Evolutionary conservation across 2,113 vertebrate species (phyloP).

Genomic region (Ranitomeya imitator): DNA sequence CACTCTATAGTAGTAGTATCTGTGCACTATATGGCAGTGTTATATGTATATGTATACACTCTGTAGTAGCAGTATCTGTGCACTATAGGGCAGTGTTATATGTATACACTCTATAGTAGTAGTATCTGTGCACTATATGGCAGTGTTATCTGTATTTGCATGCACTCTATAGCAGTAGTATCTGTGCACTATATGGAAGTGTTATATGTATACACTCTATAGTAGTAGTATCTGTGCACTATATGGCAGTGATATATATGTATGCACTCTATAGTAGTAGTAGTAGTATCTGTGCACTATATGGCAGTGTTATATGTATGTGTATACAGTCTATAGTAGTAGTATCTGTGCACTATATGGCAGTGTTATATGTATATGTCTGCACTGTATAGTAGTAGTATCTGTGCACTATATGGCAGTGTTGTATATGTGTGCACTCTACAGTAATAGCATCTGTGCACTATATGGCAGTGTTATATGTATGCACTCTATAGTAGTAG

Average conservation of each 20-base stretch:
- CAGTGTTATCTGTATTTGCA: no score
- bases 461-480: background rate
- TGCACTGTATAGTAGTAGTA: background rate
- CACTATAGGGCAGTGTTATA: background rate
- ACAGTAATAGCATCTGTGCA: background rate
- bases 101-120: background rate
- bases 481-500: background rate
- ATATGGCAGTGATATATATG: no score
- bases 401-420: background rate
- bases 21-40: background rate
- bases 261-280: background rate
- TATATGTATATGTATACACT: background rate
- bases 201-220: background rate
- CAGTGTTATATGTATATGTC: background rate
- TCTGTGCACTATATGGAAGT: background rate
- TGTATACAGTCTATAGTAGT: background rate
- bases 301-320: background rate
- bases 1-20: background rate
- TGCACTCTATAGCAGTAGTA: background rate
- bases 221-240: background rate
- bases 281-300: background rate
- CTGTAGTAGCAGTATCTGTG: background rate
- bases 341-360: background rate
- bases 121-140: background rate
- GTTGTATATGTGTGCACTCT: no score